phyloP scores from a whole-genome alignment of 2,888 invertebrate species.

The Clusia tigrina region DNA sequence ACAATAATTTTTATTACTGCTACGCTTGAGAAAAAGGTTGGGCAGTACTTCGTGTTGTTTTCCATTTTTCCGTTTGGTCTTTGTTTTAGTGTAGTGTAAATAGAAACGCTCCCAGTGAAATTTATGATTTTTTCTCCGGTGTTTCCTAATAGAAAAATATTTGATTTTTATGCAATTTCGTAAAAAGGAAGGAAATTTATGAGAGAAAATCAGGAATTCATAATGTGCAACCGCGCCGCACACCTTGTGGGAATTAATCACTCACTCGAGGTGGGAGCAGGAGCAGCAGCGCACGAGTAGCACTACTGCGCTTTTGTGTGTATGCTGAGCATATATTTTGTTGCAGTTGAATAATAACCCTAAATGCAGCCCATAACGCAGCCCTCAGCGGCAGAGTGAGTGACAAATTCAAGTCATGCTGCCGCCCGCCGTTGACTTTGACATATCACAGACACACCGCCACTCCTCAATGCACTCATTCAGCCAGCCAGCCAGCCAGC shows the following conservation, averaged over 20 bases:
- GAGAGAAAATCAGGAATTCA: slow-evolving; percentile 19
- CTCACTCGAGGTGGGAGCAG: no score
- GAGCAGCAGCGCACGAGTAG: no score
- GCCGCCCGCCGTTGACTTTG: slow-evolving; percentile 3
- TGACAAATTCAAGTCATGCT: slow-evolving; percentile 27
- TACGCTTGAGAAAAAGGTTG: background rate
- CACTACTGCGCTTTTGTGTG: no score
- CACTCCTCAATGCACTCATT: background rate
- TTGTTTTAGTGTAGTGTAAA: slow-evolving; percentile 1
- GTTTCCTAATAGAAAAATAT: background rate
- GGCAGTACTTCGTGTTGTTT: background rate
- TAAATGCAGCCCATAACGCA: slow-evolving; percentile 7
- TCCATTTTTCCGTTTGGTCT: background rate
- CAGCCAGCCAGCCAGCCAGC: background rate
- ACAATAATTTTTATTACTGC: background rate
- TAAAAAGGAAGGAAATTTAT: background rate
- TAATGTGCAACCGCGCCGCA: slow-evolving; percentile 39
- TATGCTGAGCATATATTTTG: slow-evolving; percentile 4
- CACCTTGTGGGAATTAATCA: slow-evolving; percentile 49
- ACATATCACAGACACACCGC: background rate
- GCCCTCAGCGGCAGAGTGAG: slow-evolving; percentile 4
- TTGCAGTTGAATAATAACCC: background rate
- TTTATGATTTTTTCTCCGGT: background rate
- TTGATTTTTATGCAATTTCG: background rate
- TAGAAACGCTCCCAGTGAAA: background rate